Base-by-base conservation (phyloP, 2,113 vertebrate genomes). In the Calonectris borealis region DNA sequence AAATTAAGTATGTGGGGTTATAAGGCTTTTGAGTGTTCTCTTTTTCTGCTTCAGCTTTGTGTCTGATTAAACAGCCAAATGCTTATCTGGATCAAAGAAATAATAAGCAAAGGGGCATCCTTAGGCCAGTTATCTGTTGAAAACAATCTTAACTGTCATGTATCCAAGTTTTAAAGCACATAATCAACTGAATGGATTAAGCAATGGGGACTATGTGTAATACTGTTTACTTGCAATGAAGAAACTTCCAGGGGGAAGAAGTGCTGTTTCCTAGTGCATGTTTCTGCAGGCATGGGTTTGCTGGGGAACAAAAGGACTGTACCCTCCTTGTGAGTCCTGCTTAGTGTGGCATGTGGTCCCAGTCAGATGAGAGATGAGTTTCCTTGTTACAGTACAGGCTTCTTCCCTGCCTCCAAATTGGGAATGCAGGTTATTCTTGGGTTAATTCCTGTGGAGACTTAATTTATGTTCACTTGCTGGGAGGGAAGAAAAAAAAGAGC, bases 71-170 rank as follows among this genome's bases (percentile, higher is more conserved):
- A 92, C 68, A 96, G 80, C 83, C 92, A 86, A 94, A 72, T 64
- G 86, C 92, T 97, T 91, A 95, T 97, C 86, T 96, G 91, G 91
- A 97, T 96, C 92, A 96, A 96, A 96, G 91, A 44, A 92, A 75
- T 90, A 93, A 88, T 70, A 95, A 93, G 85, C 91, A 96, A 85
- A 86, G 89, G 72, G 93, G 82, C 88, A 97, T 93, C 94, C 61
- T 58, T 11, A 57, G 87, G 94, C 76, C 90, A 80, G 12, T 62
- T 88, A 87, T 73, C 83, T 85, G 54, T 34, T 95, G 80, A 70
- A 91, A 48, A 18, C 51, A 46, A 49, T 54, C n/a, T 78, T 71
- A 86, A 58, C 57, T 83, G 80, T 90, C 76, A 71, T 3, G 4
- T 48, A 49, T 49, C 73, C 83, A 77, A 87, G 61, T 83, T 57